Conservation (phyloP, 1,140 invertebrate species). For the Heliconius hermathena region DNA sequence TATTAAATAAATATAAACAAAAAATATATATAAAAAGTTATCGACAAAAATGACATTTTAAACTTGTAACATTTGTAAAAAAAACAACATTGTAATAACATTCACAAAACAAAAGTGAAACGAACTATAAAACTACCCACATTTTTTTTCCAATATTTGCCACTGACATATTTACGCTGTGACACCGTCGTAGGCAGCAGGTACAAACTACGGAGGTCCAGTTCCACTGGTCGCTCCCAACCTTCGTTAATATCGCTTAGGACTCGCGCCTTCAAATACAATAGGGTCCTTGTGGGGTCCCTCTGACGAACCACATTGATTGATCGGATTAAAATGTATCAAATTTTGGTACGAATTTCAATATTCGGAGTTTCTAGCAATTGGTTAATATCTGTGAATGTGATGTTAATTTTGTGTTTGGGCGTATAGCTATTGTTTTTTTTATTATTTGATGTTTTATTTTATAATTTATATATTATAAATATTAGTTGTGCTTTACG, state of each 20-base stretch:
- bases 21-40: no score
- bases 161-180: slow-evolving; percentile 28
- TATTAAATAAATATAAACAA: no score
- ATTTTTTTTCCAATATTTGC: background rate
- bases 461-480: no score
- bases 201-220: slow-evolving; percentile 49
- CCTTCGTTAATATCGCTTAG: slow-evolving; percentile 73
- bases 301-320: slow-evolving; percentile 52
- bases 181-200: slow-evolving; percentile 31
- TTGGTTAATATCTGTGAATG: slow-evolving; percentile 5
- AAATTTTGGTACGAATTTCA: slow-evolving; percentile 33
- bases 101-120: background rate
- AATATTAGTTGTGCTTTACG: no score
- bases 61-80: no score
- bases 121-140: background rate
- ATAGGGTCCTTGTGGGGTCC: slow-evolving; percentile 43
- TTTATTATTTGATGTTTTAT: no score
- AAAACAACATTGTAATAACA: no score
- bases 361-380: slow-evolving; percentile 15
- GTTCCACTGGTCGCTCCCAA: slow-evolving; percentile 52
- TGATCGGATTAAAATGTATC: slow-evolving; percentile 55
- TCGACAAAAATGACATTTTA: no score
- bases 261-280: slow-evolving; percentile 65
- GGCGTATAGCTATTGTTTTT: no score
- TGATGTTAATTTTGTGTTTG: no score